Evolutionary conservation across 2,797 vertebrate genomes (phyloP), one percentile per base, ranked within the genome.

Genomic region (Crocodylus rhombifer): DNA sequence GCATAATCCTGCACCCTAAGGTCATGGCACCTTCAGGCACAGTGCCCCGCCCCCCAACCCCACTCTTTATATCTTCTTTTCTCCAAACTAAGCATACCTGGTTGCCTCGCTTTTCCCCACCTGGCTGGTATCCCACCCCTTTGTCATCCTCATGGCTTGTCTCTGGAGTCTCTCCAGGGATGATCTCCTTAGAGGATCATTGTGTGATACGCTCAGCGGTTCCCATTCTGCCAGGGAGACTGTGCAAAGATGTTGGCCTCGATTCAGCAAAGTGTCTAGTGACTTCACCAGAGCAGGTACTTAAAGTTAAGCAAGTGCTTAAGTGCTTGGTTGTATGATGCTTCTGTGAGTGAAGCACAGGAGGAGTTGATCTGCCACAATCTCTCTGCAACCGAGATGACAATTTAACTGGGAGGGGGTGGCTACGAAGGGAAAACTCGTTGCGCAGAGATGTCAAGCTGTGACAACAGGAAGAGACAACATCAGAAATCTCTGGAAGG

Each of bases 401-500:
- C 58, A 18, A 62, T 23, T 77, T 62, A 25, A 56, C 16, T 16
- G 36, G 26, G 36, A 17, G 33, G 71, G 80, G n/a, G 15, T 15
- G 28, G 26, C 2, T 74, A 55, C 60, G 18, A 2, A 25, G 21
- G 28, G 67, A 60, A 58, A 62, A 15, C 21, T 17, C 12, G 2
- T 10, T 21, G 74, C 15, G 14, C 33, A 16, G 77, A 13, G 42
- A 4, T 1, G 5, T 63, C 5, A 86, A 69, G 57, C 78, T 23
- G 63, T 63, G 4, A 67, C 11, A 36, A 18, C 5, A 1, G 77
- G 33, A 71, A 4, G 26, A 21, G 21, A 0, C 4, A 2, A 25
- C 18, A 3, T 42, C 17, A n/a, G 57, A 17, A 28, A n/a, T 14
- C 18, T 17, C 23, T 5, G 0, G 2, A 4, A 0, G 0, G 30